Evolutionary conservation across 2,888 invertebrate genomes (phyloP).

Genomic region (Lacanobia wlatinum): DNA sequence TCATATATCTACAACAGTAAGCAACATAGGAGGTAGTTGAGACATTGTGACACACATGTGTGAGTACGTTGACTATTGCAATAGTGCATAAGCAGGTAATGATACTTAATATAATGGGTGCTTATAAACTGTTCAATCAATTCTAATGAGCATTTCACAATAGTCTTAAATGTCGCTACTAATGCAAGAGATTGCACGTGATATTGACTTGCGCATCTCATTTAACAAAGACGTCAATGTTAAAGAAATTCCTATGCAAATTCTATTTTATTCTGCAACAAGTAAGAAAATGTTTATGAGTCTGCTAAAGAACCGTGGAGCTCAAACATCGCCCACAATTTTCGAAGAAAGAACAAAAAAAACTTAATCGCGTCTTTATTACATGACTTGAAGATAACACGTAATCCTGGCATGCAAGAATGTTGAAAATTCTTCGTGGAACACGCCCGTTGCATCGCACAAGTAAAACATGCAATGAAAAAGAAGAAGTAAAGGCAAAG

Average conservation of each 20-base stretch:
- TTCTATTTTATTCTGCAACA: constrained; percentile 30
- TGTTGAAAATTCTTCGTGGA: constrained; percentile 68
- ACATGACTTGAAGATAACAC: constrained; percentile 66
- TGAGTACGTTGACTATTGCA: constrained; percentile 42
- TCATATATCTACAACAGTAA: constrained; percentile 22
- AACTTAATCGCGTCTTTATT: constrained; percentile 60
- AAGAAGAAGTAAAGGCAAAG: constrained; percentile 62
- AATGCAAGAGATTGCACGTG: constrained; percentile 50
- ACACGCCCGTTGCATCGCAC: constrained; percentile 63
- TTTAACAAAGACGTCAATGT: constrained; percentile 24
- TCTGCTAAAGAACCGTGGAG: neutral
- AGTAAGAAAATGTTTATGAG: constrained; percentile 23
- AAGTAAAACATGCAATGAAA: constrained; percentile 71
- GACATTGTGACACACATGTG: constrained; percentile 50
- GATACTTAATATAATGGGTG: constrained; percentile 57
- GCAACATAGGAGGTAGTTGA: constrained; percentile 28
- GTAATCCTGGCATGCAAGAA: constrained; percentile 66
- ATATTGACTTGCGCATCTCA: constrained; percentile 36
- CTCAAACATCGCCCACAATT: constrained; percentile 43
- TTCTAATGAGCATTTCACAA: constrained; percentile 58
- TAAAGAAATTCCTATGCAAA: constrained; percentile 44
- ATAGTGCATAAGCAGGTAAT: constrained; percentile 60
- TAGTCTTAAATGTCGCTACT: constrained; percentile 39
- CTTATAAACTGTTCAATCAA: constrained; percentile 58
- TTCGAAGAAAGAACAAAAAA: constrained; percentile 40